Evolutionary conservation across 2,797 vertebrate species (phyloP), one percentile per base, ranked within the genome.

Genomic region (Phrynocephalus guinanensis): DNA sequence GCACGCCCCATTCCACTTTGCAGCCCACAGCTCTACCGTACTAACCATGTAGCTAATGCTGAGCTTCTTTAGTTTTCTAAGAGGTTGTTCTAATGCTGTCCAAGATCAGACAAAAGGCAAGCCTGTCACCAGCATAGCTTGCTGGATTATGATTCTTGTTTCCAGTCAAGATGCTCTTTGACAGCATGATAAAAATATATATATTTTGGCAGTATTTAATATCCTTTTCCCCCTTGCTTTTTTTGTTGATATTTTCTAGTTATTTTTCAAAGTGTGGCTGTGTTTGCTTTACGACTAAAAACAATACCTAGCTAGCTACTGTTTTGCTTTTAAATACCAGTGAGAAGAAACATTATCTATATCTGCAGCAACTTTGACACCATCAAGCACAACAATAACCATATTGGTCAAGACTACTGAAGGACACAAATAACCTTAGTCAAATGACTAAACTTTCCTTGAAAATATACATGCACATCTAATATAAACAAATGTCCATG

Each of bases 161-260:
- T 80, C 91, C 83, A 89, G 83, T 16, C 90, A 90, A 89, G 68
- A 83, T 28, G 84, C 82, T 72, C 66, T 91, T 89, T 84, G 92
- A 90, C 79, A 90, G 87, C 82, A 84, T 75, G 84, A 85, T 56
- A 0, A 80, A 88, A 33, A 33, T 38, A 44, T 63, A 38, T 52
- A 16, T 73, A n/a, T 44, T 68, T 33, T 15, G 56, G 22, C 18
- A 70, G 9, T 16, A 48, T 71, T 30, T 76, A n/a, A 44, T 80
- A 86, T 86, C 13, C 20, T 60, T 20, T 81, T 44, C 73, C 0
- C 33, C 91, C 0, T 9, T 68, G 89, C 82, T 18, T 63, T 78
- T 85, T 22, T 5, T 0, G 0, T 33, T 33, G 79, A 44, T 71
- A 81, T 60, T 79, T 63, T 63, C 60, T 63, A 63, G 60, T 63